Percentiles rank a stretch among this genome's conserved stretches.
Conservation (phyloP, 2,888 invertebrate species). For the Pelosia muscerda region DNA sequence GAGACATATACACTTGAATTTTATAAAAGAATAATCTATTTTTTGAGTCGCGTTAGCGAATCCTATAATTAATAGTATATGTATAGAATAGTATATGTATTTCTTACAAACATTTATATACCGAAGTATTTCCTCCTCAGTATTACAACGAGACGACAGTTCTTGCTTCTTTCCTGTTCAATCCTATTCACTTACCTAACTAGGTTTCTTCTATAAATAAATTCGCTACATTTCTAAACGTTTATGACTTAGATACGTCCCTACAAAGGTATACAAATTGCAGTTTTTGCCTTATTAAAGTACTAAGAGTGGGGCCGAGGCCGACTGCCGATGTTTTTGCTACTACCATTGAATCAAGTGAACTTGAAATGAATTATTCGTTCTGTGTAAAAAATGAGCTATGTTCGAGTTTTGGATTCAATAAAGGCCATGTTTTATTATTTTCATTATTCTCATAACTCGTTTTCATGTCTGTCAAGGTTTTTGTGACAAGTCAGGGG, state of each 20-base stretch:
- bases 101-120: too few relatives aligned
- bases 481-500: slow-evolving; percentile 37
- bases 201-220: background rate
- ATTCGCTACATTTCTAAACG: slow-evolving; percentile 7
- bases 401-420: slow-evolving; percentile 49
- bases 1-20: too few relatives aligned
- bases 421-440: slow-evolving; percentile 44
- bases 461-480: slow-evolving; percentile 46
- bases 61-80: too few relatives aligned
- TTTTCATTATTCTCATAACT: slow-evolving; percentile 49
- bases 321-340: slow-evolving; percentile 44
- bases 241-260: slow-evolving; percentile 16
- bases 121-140: background rate
- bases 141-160: background rate
- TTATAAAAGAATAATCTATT: too few relatives aligned
- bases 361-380: slow-evolving; percentile 47
- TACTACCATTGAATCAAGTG: slow-evolving; percentile 43
- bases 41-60: too few relatives aligned
- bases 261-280: slow-evolving; percentile 38
- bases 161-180: background rate
- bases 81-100: too few relatives aligned
- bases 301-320: slow-evolving; percentile 35
- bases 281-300: slow-evolving; percentile 40
- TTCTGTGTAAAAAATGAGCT: slow-evolving; percentile 35
- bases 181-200: background rate